Conservation (phyloP, 2,888 invertebrate genomes). For the Eupithecia vulgata region DNA sequence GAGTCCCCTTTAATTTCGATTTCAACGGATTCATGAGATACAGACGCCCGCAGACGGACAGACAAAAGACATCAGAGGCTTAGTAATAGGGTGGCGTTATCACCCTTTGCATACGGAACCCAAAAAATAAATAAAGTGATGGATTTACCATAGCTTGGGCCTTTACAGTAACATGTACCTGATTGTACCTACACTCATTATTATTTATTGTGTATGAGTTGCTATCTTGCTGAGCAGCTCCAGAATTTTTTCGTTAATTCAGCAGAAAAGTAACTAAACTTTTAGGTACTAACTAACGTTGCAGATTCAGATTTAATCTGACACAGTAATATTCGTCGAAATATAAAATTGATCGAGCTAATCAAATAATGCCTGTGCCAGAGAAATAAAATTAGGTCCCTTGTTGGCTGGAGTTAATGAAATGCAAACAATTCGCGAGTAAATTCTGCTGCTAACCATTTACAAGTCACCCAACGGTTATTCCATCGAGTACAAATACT, state of each 20-base stretch:
- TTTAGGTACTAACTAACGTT: background rate
- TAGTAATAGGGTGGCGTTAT: too few relatives aligned
- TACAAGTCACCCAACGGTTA: constrained; percentile 29
- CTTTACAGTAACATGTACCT: background rate
- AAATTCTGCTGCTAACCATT: constrained; percentile 63
- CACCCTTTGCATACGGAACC: too few relatives aligned
- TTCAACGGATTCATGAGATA: too few relatives aligned
- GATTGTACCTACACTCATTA: background rate
- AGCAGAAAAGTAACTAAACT: background rate
- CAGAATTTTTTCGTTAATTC: background rate
- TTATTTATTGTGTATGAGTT: background rate
- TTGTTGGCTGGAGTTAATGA: constrained; percentile 74
- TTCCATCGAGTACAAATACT: constrained; percentile 25
- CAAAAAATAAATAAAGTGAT: too few relatives aligned
- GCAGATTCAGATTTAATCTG: background rate
- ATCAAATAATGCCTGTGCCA: background rate
- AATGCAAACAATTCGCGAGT: constrained; percentile 70
- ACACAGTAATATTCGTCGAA: background rate
- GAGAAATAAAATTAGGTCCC: constrained; percentile 62
- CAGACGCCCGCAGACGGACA: too few relatives aligned
- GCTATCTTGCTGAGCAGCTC: background rate
- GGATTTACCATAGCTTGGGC: background rate
- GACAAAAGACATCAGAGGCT: too few relatives aligned
- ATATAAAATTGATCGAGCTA: background rate
- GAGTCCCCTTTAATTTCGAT: too few relatives aligned